These are phyloP conservation scores for Sericinus montela DNA, from an alignment of 2,888 invertebrate genomes.

Conservation along the genomic window DNA sequence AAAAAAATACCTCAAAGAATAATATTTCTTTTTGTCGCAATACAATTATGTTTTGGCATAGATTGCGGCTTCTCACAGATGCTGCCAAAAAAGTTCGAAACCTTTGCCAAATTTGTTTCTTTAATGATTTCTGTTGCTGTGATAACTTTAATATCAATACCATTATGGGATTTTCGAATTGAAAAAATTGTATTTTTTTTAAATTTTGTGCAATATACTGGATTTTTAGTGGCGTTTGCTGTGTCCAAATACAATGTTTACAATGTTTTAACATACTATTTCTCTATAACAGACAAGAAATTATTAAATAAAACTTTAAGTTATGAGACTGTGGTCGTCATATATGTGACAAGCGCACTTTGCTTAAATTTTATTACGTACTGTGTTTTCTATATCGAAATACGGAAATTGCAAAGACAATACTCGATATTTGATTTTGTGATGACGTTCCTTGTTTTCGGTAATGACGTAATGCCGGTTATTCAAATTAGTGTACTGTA, in stretches of 20 bases:
- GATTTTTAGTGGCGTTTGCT: not conserved
- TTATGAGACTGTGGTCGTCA: not conserved
- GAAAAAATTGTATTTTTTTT: not conserved
- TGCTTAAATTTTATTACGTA: not conserved
- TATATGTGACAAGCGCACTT: not conserved
- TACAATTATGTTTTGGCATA: not conserved
- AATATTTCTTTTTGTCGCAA: not conserved
- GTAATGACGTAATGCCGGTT: not conserved
- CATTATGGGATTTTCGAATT: not conserved
- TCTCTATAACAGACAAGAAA: not conserved
- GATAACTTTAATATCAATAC: not conserved
- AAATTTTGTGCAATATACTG: not conserved
- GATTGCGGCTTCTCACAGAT: not conserved
- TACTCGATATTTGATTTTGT: too few relatives aligned
- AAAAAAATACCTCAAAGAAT: not conserved
- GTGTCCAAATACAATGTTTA: not conserved
- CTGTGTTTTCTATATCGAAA: too few relatives aligned
- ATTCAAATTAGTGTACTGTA: not conserved
- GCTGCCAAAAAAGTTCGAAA: not conserved
- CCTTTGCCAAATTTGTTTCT: not conserved
- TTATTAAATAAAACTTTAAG: not conserved
- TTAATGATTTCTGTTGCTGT: not conserved
- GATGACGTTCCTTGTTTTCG: not conserved
- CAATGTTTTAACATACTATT: not conserved
- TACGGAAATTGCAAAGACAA: too few relatives aligned